Evolutionary conservation across 2,113 vertebrate species (phyloP).

Genomic region (Tragulus kanchil): DNA sequence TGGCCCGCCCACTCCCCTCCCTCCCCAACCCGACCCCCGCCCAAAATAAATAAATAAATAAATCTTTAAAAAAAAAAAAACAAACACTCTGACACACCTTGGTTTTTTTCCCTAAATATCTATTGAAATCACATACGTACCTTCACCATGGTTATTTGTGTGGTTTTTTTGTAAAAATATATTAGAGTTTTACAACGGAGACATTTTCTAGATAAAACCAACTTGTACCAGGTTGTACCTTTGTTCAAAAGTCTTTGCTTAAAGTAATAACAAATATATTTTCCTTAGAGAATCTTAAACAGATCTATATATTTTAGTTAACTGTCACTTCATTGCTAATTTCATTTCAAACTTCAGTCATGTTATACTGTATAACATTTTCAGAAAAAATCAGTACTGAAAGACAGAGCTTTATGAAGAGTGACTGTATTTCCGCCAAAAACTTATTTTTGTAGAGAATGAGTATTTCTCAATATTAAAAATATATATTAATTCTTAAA

Average conservation of each 20-base stretch:
- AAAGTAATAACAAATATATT: not conserved
- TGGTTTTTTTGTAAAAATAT: not conserved
- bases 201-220: conserved; percentile 20
- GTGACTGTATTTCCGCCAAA: not conserved
- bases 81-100: not conserved
- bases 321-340: not conserved
- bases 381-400: not conserved
- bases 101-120: not conserved
- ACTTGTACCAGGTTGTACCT: not conserved
- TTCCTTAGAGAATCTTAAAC: not conserved
- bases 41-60: too few relatives aligned
- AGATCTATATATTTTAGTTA: not conserved
- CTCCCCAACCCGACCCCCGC: too few relatives aligned
- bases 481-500: not conserved
- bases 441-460: not conserved
- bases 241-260: not conserved
- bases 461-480: conserved; percentile 20
- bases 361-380: not conserved
- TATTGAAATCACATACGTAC: not conserved
- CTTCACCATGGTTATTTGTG: not conserved
- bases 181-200: not conserved
- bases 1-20: too few relatives aligned
- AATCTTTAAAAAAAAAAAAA: too few relatives aligned
- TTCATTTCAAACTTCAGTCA: not conserved
- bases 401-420: not conserved